These are phyloP conservation scores for Erpobdella octoculata DNA, from an alignment of 2,888 invertebrate species.

Conservation along the genomic window DNA sequence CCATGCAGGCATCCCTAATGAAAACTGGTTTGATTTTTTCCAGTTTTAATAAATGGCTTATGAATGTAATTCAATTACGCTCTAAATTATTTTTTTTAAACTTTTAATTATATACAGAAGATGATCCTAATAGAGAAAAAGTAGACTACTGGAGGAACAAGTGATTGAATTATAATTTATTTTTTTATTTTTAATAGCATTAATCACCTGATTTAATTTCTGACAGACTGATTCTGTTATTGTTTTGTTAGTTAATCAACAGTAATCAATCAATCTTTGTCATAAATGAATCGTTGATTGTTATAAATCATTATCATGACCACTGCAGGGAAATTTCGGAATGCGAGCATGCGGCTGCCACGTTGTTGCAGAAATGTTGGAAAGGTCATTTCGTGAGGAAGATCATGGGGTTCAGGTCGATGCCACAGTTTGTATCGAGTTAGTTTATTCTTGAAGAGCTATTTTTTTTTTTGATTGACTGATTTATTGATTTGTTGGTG, in stretches of 20 bases:
- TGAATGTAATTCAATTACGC: too few relatives aligned
- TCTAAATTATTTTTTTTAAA: too few relatives aligned
- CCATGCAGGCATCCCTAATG: too few relatives aligned
- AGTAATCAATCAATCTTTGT: not conserved
- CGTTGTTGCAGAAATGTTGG: conserved; percentile 9
- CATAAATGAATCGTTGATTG: too few relatives aligned
- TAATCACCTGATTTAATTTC: not conserved
- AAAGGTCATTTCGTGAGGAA: conserved; percentile 22
- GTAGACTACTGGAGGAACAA: conserved; percentile 4
- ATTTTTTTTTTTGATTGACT: not conserved
- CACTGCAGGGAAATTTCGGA: not conserved
- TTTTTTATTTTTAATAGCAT: too few relatives aligned
- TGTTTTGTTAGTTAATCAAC: not conserved
- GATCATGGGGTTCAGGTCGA: conserved; percentile 3
- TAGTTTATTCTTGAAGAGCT: not conserved
- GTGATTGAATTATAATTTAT: too few relatives aligned
- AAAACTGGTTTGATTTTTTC: too few relatives aligned
- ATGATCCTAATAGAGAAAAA: not conserved
- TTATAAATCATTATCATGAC: not conserved
- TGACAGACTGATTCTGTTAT: not conserved
- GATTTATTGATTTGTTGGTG: not conserved
- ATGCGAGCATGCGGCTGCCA: conserved; percentile 11
- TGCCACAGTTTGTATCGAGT: conserved; percentile 15
- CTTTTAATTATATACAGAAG: too few relatives aligned
- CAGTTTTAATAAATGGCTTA: too few relatives aligned